Evolutionary conservation across 2,797 vertebrate species (phyloP).

Genomic region (Numenius phaeopus): DNA sequence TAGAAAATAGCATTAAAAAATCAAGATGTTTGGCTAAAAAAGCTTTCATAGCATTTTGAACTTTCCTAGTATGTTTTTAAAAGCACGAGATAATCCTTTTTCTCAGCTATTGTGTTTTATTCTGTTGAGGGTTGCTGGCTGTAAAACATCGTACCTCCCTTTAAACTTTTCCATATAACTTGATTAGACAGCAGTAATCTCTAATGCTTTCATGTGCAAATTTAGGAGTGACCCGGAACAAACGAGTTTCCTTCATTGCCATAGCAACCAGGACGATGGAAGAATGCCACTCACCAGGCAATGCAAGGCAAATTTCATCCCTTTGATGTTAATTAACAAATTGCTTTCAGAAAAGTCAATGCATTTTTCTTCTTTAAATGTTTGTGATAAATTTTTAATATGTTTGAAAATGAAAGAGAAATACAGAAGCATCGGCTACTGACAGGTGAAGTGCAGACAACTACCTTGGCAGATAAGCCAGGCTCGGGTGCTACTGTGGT

Average conservation of each 20-base stretch:
- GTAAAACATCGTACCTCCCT: constrained; percentile 79
- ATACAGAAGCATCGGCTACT: not conserved
- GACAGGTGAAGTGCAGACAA: not conserved
- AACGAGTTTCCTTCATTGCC: constrained; percentile 83
- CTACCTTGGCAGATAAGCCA: not conserved
- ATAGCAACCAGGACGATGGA: constrained; percentile 85
- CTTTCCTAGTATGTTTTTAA: constrained; percentile 73
- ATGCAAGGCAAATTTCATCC: constrained; percentile 84
- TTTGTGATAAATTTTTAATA: constrained; percentile 81
- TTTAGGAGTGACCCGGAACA: constrained; percentile 84
- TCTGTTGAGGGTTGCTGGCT: constrained; percentile 76
- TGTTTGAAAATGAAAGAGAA: constrained; percentile 62
- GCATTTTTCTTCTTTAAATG: constrained; percentile 79
- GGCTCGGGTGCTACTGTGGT: accelerated
- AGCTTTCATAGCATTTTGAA: constrained; percentile 73
- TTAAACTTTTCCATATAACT: constrained; percentile 86
- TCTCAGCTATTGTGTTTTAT: constrained; percentile 76
- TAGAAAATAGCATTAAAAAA: constrained; percentile 51
- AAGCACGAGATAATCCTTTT: constrained; percentile 76
- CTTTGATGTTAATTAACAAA: constrained; percentile 88
- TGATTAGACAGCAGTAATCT: constrained; percentile 86
- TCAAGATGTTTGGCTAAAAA: constrained; percentile 61
- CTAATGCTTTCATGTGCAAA: constrained; percentile 86
- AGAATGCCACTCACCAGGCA: constrained; percentile 86
- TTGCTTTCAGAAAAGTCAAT: constrained; percentile 83